A percentile compares a stretch with the other conserved stretches of the same genome.
Evolutionary conservation across 2,797 vertebrate species (phyloP).

Genomic region (Margarornis squamiger): DNA sequence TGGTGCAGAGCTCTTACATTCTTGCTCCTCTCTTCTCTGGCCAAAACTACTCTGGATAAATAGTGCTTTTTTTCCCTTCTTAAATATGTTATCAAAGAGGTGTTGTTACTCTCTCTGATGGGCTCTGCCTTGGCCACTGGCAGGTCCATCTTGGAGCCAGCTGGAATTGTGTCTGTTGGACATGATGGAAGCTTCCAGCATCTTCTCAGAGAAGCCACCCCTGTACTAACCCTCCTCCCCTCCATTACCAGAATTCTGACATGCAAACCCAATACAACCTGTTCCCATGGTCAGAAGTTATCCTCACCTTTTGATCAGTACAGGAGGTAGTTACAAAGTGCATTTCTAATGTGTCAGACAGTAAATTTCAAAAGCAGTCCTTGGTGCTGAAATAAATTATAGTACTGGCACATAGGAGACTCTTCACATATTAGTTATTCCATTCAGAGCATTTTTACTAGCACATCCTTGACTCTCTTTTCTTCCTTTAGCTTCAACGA

Average conservation of each 20-base stretch:
- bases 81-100: background rate
- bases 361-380: background rate
- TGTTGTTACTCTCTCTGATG: background rate
- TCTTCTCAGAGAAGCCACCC: background rate
- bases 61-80: background rate
- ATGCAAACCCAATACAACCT: background rate
- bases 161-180: background rate
- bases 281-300: background rate
- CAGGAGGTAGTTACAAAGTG: background rate
- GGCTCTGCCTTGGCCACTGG: background rate
- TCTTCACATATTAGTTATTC: background rate
- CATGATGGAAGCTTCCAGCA: background rate
- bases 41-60: background rate
- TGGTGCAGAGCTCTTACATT: background rate
- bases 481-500: background rate
- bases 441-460: background rate
- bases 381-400: background rate
- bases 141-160: background rate
- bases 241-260: no score
- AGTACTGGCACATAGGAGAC: background rate
- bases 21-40: background rate
- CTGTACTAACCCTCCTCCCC: fast-evolving
- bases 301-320: background rate
- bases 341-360: background rate
- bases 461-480: background rate